Base-by-base conservation (phyloP, 1,140 invertebrate genomes). In the Achatina immaculata region DNA sequence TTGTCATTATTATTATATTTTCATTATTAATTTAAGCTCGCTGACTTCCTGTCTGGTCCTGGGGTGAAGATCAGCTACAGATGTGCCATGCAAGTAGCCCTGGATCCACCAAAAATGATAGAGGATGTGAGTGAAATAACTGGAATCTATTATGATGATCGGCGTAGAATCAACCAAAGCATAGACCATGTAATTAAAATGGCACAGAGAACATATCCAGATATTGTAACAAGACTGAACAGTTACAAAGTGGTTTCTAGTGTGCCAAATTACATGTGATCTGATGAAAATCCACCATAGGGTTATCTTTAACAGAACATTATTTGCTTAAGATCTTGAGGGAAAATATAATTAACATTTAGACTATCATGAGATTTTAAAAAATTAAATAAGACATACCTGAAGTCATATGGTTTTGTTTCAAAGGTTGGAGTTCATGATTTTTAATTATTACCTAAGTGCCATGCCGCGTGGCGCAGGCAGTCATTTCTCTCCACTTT, bases 131-230 rank as follows among this genome's bases (percentile, higher is more conserved):
- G 31, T 1, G 14, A 78, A 36, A 78, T 78, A 19, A 36, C 76
- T 1, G 76, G 76, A 40, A 68, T 78, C 65, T 78, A 78, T 45
- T 14, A 40, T 62, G 38, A 28, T 21, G 76, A 78, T 14, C 38
- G 76, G 34, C 24, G 51, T 16, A 40, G 62, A n/a, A 78, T 78
- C 62, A 78, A 78, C 76, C 28, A 36, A 7, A 65, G 38, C n/a
- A 76, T 76, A 28, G 74, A 76, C 74, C 9, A 55, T 16, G 34
- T 76, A 0, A 40, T 76, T 36, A 1, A 43, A 48, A 40, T 68
- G 0, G 76, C 76, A 24, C 36, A 42, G 51, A 78, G 6, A 6
- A 68, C 9, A 9, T 36, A 43, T 28, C 76, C 76, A 2, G 58
- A 45, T 1, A 66, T 78, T 45, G 40, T 78, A 0, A 1, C 6